Evolutionary conservation across 2,888 invertebrate species (phyloP), one percentile per base, ranked within the genome.

Genomic region (Mystacides longicornis): DNA sequence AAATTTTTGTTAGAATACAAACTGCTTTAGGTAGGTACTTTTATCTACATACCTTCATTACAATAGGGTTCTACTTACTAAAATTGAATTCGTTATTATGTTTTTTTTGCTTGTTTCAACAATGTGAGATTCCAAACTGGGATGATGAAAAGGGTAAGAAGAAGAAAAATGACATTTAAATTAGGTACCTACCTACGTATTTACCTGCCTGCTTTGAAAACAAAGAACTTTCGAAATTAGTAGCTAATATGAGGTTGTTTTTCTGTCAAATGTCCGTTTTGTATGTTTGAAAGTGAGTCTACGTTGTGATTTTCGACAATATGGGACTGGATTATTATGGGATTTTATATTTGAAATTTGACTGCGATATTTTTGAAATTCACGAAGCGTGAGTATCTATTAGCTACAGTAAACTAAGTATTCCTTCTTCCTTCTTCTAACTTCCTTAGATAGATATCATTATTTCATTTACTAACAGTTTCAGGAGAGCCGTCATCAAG

Each of bases 271-370:
- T 27, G 27, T 27, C n/a, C n/a, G n/a, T n/a, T n/a, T n/a, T n/a
- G n/a, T n/a, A n/a, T n/a, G n/a, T n/a, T n/a, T n/a, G n/a, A n/a
- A n/a, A n/a, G n/a, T n/a, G n/a, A n/a, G n/a, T n/a, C n/a, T n/a
- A n/a, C n/a, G n/a, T n/a, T n/a, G n/a, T 31, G 3, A 16, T 2
- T 31, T 42, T 11, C n/a, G n/a, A n/a, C 14, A 69, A 64, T 61
- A 84, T 83, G 82, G 83, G 83, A 33, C 75, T 87, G 58, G 88
- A 92, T 70, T 92, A 89, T 69, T 92, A 91, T 67, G 83, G 85
- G 2, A 81, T 89, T 60, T 71, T 92, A 43, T 83, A 85, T 52
- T 73, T 90, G 47, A 80, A 82, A 54, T 80, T 82, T 51, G 77
- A 77, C 58, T 82, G 86, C 61, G 77, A 71, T 47, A 81, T 84